Conservation (phyloP, 2,113 vertebrate species). For the Ahaetulla prasina region DNA sequence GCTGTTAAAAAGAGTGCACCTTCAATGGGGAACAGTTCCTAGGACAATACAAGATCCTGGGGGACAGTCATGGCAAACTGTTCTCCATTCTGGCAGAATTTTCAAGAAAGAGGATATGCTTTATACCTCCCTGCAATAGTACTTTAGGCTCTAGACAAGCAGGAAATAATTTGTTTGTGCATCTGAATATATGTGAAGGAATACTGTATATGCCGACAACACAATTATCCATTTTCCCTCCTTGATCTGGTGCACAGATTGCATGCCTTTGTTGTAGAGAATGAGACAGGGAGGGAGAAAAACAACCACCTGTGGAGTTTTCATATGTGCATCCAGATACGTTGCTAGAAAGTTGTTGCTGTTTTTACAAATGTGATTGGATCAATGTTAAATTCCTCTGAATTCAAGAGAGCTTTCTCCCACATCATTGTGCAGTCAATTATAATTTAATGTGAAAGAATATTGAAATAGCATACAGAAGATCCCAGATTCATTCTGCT, state of each 20-base stretch:
- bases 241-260: neutral
- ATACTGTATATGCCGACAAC: neutral
- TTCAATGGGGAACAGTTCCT: neutral
- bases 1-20: neutral
- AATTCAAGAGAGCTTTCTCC: neutral
- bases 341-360: neutral
- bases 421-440: neutral
- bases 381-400: neutral
- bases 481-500: neutral
- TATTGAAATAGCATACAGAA: neutral
- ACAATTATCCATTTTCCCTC: neutral
- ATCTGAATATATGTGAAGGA: neutral
- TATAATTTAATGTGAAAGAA: neutral
- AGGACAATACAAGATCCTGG: neutral
- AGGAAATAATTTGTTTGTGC: neutral
- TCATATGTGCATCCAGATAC: neutral
- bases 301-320: neutral
- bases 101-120: neutral
- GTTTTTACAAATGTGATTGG: neutral
- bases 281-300: neutral
- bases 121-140: neutral
- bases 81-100: neutral
- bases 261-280: neutral
- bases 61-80: neutral
- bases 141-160: neutral